Base-by-base conservation (phyloP, 2,113 vertebrate genomes). In the Dunckerocampus dactyliophorus region DNA sequence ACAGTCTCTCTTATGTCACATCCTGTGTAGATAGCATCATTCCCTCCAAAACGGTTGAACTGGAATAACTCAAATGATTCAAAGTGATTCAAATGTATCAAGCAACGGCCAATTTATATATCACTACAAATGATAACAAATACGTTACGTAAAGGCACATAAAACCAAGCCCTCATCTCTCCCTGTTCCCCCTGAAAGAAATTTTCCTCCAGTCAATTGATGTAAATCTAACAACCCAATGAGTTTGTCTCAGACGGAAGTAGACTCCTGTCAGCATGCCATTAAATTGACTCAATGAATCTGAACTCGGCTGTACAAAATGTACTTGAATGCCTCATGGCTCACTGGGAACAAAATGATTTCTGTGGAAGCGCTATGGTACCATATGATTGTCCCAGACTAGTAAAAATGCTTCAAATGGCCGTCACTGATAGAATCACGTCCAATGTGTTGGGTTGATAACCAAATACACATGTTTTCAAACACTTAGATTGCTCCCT, bases 241-340 rank as follows among this genome's bases (percentile, higher is more conserved):
- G 47, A n/a, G 46, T 20, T 58, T 63, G 21, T 24, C 6, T 45
- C 19, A 62, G 28, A 48, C 7, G 31, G 31, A 34, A 34, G 31
- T 1, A 0, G 39, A 43, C 39, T 13, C 12, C 52, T 34, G 45
- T 67, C 39, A 72, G 24, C 43, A n/a, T 9, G 8, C 11, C 66
- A 28, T 70, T 61, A 71, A 6, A 15, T 14, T 14, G 53, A 15
- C 42, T 42, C 42, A 39, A 28, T 56, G 17, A 45, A n/a, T 46
- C 19, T 47, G 59, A 63, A 55, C 24, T 37, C 22, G 49, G 19
- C 68, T 28, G 53, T 71, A 51, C 61, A 68, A 39, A 69, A 74
- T 34, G 65, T 14, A 49, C 60, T 61, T 14, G 8, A 69, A 71
- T 47, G 24, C 55, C 50, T 47, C 17, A 10, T 65, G 71, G 61